Base-by-base conservation (phyloP, 2,113 vertebrate genomes). In the Mus pahari region DNA sequence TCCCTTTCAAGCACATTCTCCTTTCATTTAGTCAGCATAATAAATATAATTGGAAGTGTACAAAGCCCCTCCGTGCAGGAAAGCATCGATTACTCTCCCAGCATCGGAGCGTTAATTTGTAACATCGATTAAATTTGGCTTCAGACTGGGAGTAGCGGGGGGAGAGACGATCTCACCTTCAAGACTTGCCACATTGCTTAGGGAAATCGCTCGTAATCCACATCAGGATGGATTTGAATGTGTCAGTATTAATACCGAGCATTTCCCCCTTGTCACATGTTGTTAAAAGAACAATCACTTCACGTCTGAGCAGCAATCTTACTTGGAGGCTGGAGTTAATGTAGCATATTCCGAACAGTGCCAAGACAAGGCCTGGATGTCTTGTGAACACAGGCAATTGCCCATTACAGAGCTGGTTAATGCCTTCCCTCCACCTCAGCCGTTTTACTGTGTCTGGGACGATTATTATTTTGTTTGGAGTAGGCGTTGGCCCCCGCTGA, bases 221-320 rank as follows among this genome's bases (percentile, higher is more conserved):
- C 28, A 45, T 89, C 28, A 94, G 82, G 88, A 87, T 2, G 20
- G 75, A 58, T 96, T 62, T 96, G 91, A 92, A 60, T 0, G 78
- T 94, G 94, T 95, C 94, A 0, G 2, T 75, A 22, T 36, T 0
- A 73, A 79, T 96, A 81, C 95, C 1, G 90, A 97, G 97, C 86
- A 94, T 97, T 97, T 96, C 95, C 96, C 97, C 95, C 91, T 98
- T 98, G 98, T 98, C 98, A 91, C 92, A 86, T 58, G 97, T 97
- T 97, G 95, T 97, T 97, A 97, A 95, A 94, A 97, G 97, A 98
- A 97, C 98, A 98, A 97, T 98, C 97, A 90, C 96, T 98, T 98
- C 97, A 86, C 36, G 89, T 95, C 94, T 31, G 60, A 94, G 97
- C 64, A 50, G 96, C 97, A 98, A 88, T 91, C 89, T 88, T 68